Conservation (phyloP, 2,888 invertebrate species). For the Chironomus riparius region DNA sequence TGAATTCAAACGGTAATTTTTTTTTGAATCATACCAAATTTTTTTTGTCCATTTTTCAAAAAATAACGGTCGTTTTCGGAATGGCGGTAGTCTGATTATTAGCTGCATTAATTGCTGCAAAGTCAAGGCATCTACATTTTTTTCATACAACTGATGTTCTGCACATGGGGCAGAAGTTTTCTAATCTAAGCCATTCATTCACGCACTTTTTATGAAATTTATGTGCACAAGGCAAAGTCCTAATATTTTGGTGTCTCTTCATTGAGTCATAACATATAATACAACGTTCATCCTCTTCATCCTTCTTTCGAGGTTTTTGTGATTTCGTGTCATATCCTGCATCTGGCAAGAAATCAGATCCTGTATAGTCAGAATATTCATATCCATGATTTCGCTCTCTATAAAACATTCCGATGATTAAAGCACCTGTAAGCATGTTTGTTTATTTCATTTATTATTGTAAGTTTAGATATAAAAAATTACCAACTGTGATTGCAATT, state of each 20-base stretch:
- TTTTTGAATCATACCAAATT: no score
- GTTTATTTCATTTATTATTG: background rate
- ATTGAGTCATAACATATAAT: slow-evolving; percentile 2
- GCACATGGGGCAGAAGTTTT: slow-evolving; percentile 6
- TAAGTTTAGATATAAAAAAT: background rate
- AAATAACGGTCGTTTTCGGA: no score
- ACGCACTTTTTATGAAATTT: slow-evolving; percentile 16
- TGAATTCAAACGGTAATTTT: no score
- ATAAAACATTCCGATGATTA: slow-evolving; percentile 1
- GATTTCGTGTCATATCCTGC: background rate
- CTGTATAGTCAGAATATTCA: background rate
- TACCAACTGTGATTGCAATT: background rate
- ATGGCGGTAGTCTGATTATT: no score
- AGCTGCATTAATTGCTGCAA: no score
- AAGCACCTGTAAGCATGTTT: background rate
- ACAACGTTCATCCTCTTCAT: background rate
- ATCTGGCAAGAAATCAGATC: background rate
- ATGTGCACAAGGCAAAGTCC: slow-evolving; percentile 12
- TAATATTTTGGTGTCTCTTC: slow-evolving; percentile 1
- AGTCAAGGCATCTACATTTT: background rate
- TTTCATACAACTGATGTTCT: background rate
- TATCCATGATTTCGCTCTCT: background rate
- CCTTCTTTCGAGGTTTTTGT: background rate
- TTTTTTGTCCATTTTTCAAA: no score
- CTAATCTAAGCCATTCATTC: background rate